Evolutionary conservation across 2,888 invertebrate species (phyloP).

Genomic region (Campaea margaritaria): DNA sequence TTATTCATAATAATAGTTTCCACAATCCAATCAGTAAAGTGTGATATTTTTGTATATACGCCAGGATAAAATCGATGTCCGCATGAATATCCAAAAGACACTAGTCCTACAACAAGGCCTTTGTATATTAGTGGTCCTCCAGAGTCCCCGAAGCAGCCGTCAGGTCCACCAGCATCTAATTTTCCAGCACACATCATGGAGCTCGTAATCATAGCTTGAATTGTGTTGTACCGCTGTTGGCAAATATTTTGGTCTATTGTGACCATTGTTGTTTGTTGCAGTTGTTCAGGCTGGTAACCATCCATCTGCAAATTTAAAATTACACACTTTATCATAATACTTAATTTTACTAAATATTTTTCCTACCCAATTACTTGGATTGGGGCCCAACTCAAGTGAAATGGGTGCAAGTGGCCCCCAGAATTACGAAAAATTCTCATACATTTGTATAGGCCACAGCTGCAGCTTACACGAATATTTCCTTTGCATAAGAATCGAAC

Average conservation of each 20-base stretch:
- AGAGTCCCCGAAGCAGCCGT: conserved; percentile 78
- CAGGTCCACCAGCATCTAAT: conserved; percentile 68
- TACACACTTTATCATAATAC: not conserved
- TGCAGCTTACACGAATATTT: too few relatives aligned
- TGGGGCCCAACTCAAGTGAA: too few relatives aligned
- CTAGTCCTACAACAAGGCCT: conserved; percentile 73
- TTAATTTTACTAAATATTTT: too few relatives aligned
- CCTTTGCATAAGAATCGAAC: too few relatives aligned
- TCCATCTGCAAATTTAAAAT: conserved; percentile 54
- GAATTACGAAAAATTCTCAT: too few relatives aligned
- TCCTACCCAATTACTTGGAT: too few relatives aligned
- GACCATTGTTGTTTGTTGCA: conserved; percentile 65
- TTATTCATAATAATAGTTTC: conserved; percentile 65
- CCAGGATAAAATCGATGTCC: conserved; percentile 75
- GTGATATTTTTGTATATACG: conserved; percentile 76
- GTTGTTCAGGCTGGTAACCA: conserved; percentile 70
- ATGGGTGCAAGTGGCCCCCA: too few relatives aligned
- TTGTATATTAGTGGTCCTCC: conserved; percentile 77
- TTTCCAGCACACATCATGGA: conserved; percentile 78
- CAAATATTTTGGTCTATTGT: conserved; percentile 66
- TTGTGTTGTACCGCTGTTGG: conserved; percentile 62
- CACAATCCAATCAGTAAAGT: conserved; percentile 76
- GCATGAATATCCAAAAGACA: conserved; percentile 77
- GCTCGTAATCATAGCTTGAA: conserved; percentile 66
- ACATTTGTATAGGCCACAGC: too few relatives aligned